Base-by-base conservation (phyloP, 2,797 vertebrate genomes). In the Champsocephalus gunnari region DNA sequence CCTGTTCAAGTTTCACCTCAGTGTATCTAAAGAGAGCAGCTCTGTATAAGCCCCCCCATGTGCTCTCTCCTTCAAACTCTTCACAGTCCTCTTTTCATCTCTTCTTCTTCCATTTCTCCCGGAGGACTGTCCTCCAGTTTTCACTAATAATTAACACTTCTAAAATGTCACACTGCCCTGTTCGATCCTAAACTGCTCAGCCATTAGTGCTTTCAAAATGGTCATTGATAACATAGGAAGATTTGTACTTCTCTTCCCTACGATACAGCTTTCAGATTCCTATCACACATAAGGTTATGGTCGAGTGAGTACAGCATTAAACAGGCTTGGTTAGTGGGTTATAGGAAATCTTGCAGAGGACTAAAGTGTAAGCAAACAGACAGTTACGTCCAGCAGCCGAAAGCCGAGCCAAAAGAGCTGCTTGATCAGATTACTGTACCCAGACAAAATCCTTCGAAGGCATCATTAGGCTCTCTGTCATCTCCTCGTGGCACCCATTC, bases 361-460 rank as follows among this genome's bases (percentile, higher is more conserved):
- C 50, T 57, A 62, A 43, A 69, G 58, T 44, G 49, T 55, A 80
- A 81, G 76, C 67, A 77, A 77, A 75, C 3, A 68, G 44, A 70
- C 43, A 79, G 75, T 63, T 16, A 66, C 50, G 49, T 51, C 73
- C 78, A 83, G 73, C 81, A 80, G 86, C 67, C 43, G 78, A 75
- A 67, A 90, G 87, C 61, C 56, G 73, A 84, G 79, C 70, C 48
- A 75, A 74, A 74, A 87, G 77, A 82, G 56, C 83, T 76, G 75
- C 77, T 80, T 77, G 19, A 83, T 77, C 14, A 12, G 82, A 92
- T 96, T 97, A 97, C 96, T 94, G 89, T 99, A 99, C 97, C 97
- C 95, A 95, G 87, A 94, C 89, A 87, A 95, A 93, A 75, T 93
- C 91, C 89, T 94, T 84, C 85, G 94, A 75, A 85, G 95, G 78